Percentiles rank a stretch among this genome's conserved stretches.
These are phyloP conservation scores for Harpegnathos saltator DNA, from an alignment of 1,140 invertebrate species.

Conservation along the genomic window DNA sequence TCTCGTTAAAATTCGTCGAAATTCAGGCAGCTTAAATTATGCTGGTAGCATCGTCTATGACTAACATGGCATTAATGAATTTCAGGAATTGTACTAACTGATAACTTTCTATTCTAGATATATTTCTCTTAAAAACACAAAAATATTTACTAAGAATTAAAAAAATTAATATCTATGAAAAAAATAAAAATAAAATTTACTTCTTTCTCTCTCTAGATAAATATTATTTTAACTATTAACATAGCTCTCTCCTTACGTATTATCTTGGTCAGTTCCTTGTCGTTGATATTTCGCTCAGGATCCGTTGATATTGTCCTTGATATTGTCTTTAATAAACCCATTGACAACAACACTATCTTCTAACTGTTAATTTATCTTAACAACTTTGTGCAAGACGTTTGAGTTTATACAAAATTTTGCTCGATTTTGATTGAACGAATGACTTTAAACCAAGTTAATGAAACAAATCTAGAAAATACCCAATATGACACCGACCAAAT, in stretches of 20 bases:
- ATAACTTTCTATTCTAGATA: not conserved
- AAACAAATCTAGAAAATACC: too few relatives aligned
- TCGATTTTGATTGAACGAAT: not conserved
- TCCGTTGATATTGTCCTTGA: too few relatives aligned
- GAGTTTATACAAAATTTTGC: not conserved
- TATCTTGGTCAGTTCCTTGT: conserved; percentile 74
- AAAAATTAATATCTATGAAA: too few relatives aligned
- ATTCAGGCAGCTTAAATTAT: conserved; percentile 31
- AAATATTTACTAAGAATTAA: too few relatives aligned
- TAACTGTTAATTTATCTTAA: not conserved
- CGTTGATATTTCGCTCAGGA: too few relatives aligned
- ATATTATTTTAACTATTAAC: conserved; percentile 29
- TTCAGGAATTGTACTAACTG: not conserved
- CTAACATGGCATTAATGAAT: conserved; percentile 20
- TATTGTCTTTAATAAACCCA: too few relatives aligned
- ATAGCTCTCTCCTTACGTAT: conserved; percentile 80
- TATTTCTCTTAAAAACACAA: too few relatives aligned
- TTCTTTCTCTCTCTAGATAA: not conserved
- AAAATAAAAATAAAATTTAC: too few relatives aligned
- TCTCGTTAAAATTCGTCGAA: conserved; percentile 46
- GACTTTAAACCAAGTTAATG: too few relatives aligned
- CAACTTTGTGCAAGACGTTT: too few relatives aligned
- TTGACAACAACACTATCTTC: conserved; percentile 4
- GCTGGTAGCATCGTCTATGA: conserved; percentile 64
- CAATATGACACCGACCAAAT: too few relatives aligned